Base-by-base conservation (phyloP, 1,140 invertebrate genomes). In the Dendrolimus punctatus region DNA sequence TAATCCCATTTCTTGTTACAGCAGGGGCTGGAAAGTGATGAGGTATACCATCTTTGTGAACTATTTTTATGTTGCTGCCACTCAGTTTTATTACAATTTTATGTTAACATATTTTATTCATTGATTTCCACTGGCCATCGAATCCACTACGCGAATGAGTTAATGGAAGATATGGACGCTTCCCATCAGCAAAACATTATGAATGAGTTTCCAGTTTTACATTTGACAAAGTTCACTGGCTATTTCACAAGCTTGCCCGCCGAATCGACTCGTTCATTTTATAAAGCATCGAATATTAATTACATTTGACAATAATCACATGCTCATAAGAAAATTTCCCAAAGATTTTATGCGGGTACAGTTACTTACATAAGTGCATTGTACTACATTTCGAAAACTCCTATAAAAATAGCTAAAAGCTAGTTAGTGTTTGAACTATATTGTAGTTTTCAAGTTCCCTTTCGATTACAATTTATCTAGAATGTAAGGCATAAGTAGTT, bases 1-100 rank as follows among this genome's bases (percentile, higher is more conserved):
- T 86, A 76, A 81, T 86, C 77, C 70, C 80, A 80, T 87, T 88
- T 88, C 88, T 88, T 91, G 91, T 89, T 90, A 90, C 93, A 94
- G 93, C 92, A 93, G 91, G 92, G 92, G 92, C 92, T 93, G 92
- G 92, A 93, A 91, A 93, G 92, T 90, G 92, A 94, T 90, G 93
- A 94, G 93, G 93, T 93, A 94, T 92, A 83, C 74, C 79, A 84
- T 84, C 77, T 84, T 86, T 86, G 79, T 80, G 79, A 84, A 84
- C 78, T 86, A 81, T 77, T 83, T 86, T 85, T 84, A 76, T 84
- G 80, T 86, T 86, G 79, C 78, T 83, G 83, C 83, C 80, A 84
- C 80, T 84, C 71, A 69, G 74, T 81, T 80, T 79, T 77, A 62
- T 79, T 78, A 68, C 23, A 66, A 74, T 75, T 85, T 60, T 85